Evolutionary conservation across 2,113 vertebrate genomes (phyloP).

Genomic region (rabbit (Oryctolagus cuniculus)): mOryCun1.1 NC_091434.1:39191501-39192000

Average conservation of each 20-base stretch:
- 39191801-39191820: background rate
- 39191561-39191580: constrained; percentile 84
- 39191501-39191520: constrained; percentile 42
- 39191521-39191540: constrained; percentile 77
- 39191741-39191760: background rate
- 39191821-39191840: background rate
- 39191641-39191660: background rate
- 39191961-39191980: background rate
- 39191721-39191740: background rate
- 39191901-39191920: background rate
- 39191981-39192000: background rate
- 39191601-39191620: background rate
- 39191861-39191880: background rate
- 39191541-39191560: constrained; percentile 80
- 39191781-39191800: background rate
- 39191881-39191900: background rate
- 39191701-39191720: background rate
- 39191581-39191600: constrained; percentile 49
- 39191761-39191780: background rate
- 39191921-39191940: background rate
- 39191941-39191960: background rate
- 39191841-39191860: background rate
- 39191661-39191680: background rate
- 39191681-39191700: background rate
- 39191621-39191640: background rate